Base-by-base conservation (phyloP, 1,140 invertebrate species). In the Thaumetopoea pityocampa region DNA sequence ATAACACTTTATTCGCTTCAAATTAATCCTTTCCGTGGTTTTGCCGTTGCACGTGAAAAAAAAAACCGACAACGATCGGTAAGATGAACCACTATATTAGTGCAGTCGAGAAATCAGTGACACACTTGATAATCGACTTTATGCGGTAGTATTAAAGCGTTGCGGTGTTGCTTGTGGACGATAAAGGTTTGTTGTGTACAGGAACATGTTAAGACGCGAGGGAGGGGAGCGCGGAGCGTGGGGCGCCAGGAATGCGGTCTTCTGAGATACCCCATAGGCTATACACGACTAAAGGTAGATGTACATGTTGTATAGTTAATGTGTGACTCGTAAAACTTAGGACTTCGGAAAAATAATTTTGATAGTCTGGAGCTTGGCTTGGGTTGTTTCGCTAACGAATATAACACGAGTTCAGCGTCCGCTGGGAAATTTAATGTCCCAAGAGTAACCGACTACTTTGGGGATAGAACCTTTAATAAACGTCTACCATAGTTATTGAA, bases 21-120 rank as follows among this genome's bases (percentile, higher is more conserved):
- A 79, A 79, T 76, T 72, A 80, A 77, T 77, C 72, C 66, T 72
- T 76, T 80, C 68, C 72, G 67, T 58, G 63, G 68, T 72, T 69
- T 71, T 46, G 57, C 47, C 46, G 53, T 43, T n/a, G n/a, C n/a
- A n/a, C 24, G 40, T 16, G 51, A 57, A 56, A 63, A 66, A 67
- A 74, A 73, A 68, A 60, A 69, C n/a, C 63, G 59, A 64, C 58
- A 43, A 35, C 56, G 56, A 67, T 65, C 65, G 63, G 38, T 45
- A 38, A 32, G 18, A 40, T 45, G 34, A 34, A 50, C 59, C 22
- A 57, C n/a, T 2, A 17, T 48, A 27, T 7, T 30, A 36, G 23
- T 59, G 26, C 36, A 27, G 15, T 27, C 41, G 6, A 5, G 1
- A 40, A 47, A 51, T 4, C 2, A 11, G 10, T 9, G 2, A 12